A percentile compares a stretch with the other conserved stretches of the same genome.
phyloP scores from a whole-genome alignment of 1,140 invertebrate genomes.

The Drosophila pectinifera region DNA sequence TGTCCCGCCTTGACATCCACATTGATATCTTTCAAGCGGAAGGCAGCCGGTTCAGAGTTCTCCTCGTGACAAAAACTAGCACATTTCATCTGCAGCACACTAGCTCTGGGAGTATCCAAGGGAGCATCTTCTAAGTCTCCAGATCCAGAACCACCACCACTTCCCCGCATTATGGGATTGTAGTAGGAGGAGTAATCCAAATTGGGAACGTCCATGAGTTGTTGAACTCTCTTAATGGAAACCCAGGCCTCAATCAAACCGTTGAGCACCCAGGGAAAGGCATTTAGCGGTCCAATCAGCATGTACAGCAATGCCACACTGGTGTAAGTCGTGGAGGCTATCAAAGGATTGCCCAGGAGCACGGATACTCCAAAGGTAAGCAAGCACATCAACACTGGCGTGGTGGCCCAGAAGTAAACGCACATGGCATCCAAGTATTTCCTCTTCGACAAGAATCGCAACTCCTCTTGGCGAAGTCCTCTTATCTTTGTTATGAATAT shows the following conservation, averaged over 20 bases:
- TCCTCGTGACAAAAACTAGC: conserved; percentile 65
- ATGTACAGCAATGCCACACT: conserved; percentile 97
- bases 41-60: conserved; percentile 12
- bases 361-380: conserved; percentile 96
- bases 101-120: conserved; percentile 25
- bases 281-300: conserved; percentile 97
- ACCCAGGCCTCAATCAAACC: conserved; percentile 97
- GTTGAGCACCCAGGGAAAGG: conserved; percentile 99
- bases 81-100: conserved; percentile 73
- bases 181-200: conserved; percentile 82
- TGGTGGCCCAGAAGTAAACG: conserved; percentile 99
- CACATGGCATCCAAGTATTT: conserved; percentile 99
- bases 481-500: conserved; percentile 91
- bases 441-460: conserved; percentile 91
- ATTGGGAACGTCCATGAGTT: conserved; percentile 86
- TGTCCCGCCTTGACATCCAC: conserved; percentile 85
- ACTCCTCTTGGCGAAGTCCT: conserved; percentile 89
- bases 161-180: conserved; percentile 73
- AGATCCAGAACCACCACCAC: conserved; percentile 3
- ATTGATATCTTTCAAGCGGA: conserved; percentile 71
- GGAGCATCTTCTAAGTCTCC: conserved; percentile 13
- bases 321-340: conserved; percentile 96
- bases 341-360: conserved; percentile 92
- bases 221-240: conserved; percentile 93
- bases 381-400: conserved; percentile 97